These are phyloP conservation scores for Siderastrea siderea DNA, from an alignment of 92 coral and sea anemone genomes.

Conservation along the genomic window DNA sequence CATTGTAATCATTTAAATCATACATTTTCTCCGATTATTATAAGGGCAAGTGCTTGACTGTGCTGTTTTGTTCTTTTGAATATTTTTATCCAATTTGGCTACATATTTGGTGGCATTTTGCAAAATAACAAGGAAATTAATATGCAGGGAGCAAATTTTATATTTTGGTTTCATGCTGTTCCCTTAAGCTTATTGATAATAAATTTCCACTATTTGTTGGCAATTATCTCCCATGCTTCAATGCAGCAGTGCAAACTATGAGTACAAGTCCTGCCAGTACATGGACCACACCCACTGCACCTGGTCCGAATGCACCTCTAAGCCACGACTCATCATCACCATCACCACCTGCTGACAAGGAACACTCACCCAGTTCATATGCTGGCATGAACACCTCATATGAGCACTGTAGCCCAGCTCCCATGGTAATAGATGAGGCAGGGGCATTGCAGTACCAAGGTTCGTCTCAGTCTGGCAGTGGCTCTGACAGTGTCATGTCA, in stretches of 20 bases:
- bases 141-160: too few species aligned
- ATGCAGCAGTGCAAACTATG: not conserved
- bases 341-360: slow-evolving; percentile 10
- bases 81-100: too few species aligned
- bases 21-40: too few species aligned
- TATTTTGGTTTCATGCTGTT: too few species aligned
- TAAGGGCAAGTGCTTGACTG: too few species aligned
- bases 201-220: too few species aligned
- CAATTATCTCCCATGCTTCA: not conserved
- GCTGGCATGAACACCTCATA: not conserved
- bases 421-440: not conserved
- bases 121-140: too few species aligned
- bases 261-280: not conserved
- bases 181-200: too few species aligned
- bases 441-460: not conserved
- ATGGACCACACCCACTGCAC: slow-evolving; percentile 27
- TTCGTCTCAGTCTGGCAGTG: not conserved
- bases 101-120: too few species aligned
- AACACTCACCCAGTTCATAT: not conserved
- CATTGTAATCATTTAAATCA: too few species aligned
- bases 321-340: slow-evolving; percentile 8
- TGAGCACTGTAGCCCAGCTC: slow-evolving; percentile 1
- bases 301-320: not conserved
- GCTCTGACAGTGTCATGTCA: not conserved
- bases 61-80: too few species aligned